Percentiles rank a stretch among this genome's conserved stretches.
These are phyloP conservation scores for Pangasius larnaudii DNA, from an alignment of 2,797 vertebrate species.

Conservation along the genomic window DNA sequence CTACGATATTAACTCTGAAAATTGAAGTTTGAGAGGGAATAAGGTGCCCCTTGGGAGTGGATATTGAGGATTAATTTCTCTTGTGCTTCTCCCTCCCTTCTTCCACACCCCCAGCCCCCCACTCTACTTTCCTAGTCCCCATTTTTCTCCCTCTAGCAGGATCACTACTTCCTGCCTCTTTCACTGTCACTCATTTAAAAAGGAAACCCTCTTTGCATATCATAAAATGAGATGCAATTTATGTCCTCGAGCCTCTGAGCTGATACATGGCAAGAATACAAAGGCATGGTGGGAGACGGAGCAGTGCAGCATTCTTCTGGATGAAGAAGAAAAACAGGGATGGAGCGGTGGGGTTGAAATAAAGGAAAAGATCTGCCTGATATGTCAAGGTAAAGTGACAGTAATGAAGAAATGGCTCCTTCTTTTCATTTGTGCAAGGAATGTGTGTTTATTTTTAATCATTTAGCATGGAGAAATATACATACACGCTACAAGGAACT, in stretches of 20 bases:
- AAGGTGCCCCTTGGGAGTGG: conserved; percentile 76
- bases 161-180: conserved; percentile 41
- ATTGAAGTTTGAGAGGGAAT: conserved; percentile 76
- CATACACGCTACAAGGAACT: conserved; percentile 32
- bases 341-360: not conserved
- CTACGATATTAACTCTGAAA: conserved; percentile 78
- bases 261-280: conserved; percentile 30
- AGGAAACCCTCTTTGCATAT: conserved; percentile 48
- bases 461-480: conserved; percentile 19
- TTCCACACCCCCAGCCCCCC: conserved; percentile 44
- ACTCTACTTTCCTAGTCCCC: conserved; percentile 59
- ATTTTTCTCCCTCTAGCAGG: conserved; percentile 45
- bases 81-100: conserved; percentile 69
- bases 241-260: conserved; percentile 34
- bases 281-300: conserved; percentile 23
- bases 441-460: conserved; percentile 22
- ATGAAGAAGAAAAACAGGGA: not conserved
- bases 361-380: conserved; percentile 21
- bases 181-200: conserved; percentile 72
- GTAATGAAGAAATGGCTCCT: conserved; percentile 22
- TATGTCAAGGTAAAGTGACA: conserved; percentile 44
- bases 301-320: not conserved
- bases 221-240: conserved; percentile 43
- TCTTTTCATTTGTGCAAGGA: not conserved
- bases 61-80: conserved; percentile 80